Base-by-base conservation (phyloP, 2,797 vertebrate species). In the Hapalemur alaotrensis region DNA sequence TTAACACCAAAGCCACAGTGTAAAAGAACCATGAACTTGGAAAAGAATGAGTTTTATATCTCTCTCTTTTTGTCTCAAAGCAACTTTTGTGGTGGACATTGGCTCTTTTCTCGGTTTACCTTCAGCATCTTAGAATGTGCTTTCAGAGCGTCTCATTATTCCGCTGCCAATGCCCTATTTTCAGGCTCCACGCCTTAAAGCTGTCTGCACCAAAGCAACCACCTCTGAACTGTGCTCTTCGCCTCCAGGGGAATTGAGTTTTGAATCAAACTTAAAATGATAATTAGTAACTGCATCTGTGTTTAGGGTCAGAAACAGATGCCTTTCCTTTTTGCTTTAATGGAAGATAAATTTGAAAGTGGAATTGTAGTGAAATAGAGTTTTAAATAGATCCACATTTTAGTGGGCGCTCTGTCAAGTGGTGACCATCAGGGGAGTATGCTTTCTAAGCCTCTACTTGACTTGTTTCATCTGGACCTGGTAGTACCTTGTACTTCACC, bases 261-360 rank as follows among this genome's bases (percentile, higher is more conserved):
- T 83, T 91, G 79, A 97, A 78, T 95, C 76, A 83, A 88, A 80
- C 73, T 85, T 94, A 83, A 97, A 95, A 91, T 95, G 75, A 65
- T 96, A 96, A 93, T 96, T 86, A 95, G 72, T 90, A 50, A 46
- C 57, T 96, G 93, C 75, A 50, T 95, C 85, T 96, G 85, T 95
- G 83, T 90, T 91, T 93, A 85, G 28, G 73, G 61, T 93, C 75
- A 95, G 57, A 80, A 97, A 92, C 61, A 86, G 92, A 91, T 95
- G 85, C n/a, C 92, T 87, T 84, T 50, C 38, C 15, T 92, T 89
- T 97, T 82, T 93, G 5, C 52, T 89, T 88, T 91, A 92, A 83
- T 82, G 38, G 59, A 63, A 78, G 59, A 52, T 85, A 5, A 61
- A 54, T 89, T 94, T 97, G 69, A 83, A 85, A 93, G 73, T 52